Conservation (phyloP, 2,113 vertebrate species). For the Ranitomeya variabilis region DNA sequence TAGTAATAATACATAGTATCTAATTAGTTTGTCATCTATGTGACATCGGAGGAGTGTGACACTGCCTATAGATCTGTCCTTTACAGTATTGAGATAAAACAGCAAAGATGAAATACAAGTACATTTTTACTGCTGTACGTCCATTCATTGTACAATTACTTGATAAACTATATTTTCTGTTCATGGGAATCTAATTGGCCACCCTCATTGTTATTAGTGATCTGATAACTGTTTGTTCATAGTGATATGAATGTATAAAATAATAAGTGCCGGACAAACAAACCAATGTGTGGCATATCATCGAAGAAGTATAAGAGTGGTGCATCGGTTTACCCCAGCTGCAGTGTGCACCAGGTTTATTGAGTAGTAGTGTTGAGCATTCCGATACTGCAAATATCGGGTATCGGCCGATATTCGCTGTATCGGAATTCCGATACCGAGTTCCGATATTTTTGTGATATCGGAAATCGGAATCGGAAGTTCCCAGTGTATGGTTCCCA, state of each 20-base stretch:
- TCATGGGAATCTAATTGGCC: not conserved
- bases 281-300: too few relatives aligned
- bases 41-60: not conserved
- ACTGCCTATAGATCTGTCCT: not conserved
- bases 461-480: too few relatives aligned
- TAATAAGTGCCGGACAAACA: not conserved
- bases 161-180: not conserved
- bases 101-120: not conserved
- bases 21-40: not conserved
- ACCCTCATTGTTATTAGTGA: not conserved
- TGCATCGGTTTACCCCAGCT: too few relatives aligned
- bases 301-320: too few relatives aligned
- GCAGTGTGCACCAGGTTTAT: too few relatives aligned
- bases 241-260: not conserved
- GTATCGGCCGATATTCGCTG: too few relatives aligned
- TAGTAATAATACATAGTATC: slow-evolving; percentile 28
- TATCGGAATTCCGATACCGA: too few relatives aligned
- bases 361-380: too few relatives aligned
- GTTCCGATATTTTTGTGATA: too few relatives aligned
- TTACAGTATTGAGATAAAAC: not conserved
- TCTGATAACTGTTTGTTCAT: not conserved
- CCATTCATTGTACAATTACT: not conserved
- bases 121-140: not conserved
- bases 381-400: too few relatives aligned
- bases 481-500: too few relatives aligned